Evolutionary conservation across 2,888 invertebrate species (phyloP).

Genomic region (Heliconius sara): DNA sequence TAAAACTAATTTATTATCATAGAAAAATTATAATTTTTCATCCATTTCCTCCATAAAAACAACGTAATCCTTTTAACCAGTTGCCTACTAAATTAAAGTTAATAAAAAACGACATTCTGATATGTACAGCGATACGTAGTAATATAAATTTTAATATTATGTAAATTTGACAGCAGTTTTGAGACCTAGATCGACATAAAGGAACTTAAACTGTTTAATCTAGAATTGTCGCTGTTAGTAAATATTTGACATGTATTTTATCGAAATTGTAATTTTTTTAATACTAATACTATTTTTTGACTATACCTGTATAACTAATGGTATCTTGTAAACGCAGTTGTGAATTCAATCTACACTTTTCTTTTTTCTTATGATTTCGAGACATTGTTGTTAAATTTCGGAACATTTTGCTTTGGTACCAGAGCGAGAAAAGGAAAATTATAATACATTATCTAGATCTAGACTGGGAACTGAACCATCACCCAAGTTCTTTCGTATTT

Average conservation of each 20-base stretch:
- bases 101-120: not conserved
- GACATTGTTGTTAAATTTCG: not conserved
- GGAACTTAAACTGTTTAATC: conserved; percentile 14
- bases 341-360: not conserved
- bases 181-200: not conserved
- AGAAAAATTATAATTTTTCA: not conserved
- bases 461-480: too few relatives aligned
- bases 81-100: not conserved
- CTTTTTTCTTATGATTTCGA: not conserved
- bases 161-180: not conserved
- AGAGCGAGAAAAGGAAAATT: not conserved
- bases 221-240: not conserved
- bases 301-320: not conserved
- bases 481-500: too few relatives aligned
- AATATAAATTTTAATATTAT: conserved; percentile 3
- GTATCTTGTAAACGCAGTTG: not conserved
- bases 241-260: conserved; percentile 1
- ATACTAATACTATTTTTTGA: not conserved
- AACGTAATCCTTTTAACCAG: not conserved
- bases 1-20: conserved; percentile 5
- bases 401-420: not conserved
- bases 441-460: not conserved
- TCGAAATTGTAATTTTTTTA: not conserved
- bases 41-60: not conserved
- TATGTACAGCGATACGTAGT: not conserved